Evolutionary conservation across 1,140 invertebrate genomes (phyloP), one percentile per base, ranked within the genome.

Genomic region (Coptotermes formosanus): DNA sequence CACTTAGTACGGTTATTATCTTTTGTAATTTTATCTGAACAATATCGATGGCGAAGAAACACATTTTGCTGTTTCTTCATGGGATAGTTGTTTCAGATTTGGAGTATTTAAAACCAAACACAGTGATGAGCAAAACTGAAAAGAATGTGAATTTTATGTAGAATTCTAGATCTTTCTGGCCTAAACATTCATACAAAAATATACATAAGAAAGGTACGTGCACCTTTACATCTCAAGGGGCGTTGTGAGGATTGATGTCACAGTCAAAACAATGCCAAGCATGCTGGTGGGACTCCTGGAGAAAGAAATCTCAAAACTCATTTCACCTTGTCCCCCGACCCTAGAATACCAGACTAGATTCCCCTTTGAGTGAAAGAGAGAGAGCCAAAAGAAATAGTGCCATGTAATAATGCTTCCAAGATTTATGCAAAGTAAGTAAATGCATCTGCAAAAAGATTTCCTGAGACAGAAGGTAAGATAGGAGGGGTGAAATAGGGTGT

Each of bases 351-450:
- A 86, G 84, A 16, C n/a, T 45, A 83, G 82, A 82, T 25, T 82
- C 82, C 23, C 23, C 32, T 82, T 82, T 75, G 64, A 75, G n/a
- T n/a, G 64, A 75, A 14, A 64, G 59, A 75, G 64, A 75, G 64
- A 43, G 64, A 30, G 6, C n/a, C 64, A 75, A 75, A 69, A 44
- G 48, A 45, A 45, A 52, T 83, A 83, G 82, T 19, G n/a, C 82
- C 82, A 83, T 83, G 82, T 83, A 83, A 83, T 83, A 83, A 83
- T 83, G 82, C 32, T 83, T 82, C 59, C 59, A 48, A 86, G 82
- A 86, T 86, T 86, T 86, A 86, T 86, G 83, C 83, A 86, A 86
- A 86, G 86, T 82, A 86, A 86, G 86, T 86, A 86, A 86, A 86
- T 85, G 86, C 86, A 86, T 86, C 82, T 85, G 19, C 43, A 69